These are phyloP conservation scores for Lepidurus couesii DNA, from an alignment of 1,140 invertebrate genomes.

Conservation along the genomic window DNA sequence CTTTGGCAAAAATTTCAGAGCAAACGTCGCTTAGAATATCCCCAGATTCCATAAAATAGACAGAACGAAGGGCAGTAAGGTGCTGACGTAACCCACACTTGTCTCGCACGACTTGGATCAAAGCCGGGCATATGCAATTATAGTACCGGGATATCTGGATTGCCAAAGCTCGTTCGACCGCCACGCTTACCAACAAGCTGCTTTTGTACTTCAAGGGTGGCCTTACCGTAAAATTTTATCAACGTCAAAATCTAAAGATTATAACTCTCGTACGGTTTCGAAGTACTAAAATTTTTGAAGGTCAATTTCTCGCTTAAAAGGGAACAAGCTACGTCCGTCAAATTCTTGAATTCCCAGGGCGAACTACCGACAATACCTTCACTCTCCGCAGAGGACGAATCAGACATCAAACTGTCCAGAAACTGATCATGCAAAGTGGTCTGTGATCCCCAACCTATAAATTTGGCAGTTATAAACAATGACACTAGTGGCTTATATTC, in stretches of 20 bases:
- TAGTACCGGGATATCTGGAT: background rate
- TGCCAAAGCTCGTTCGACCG: background rate
- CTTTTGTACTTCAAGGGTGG: background rate
- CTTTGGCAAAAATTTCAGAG: constrained; percentile 53
- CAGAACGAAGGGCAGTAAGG: constrained; percentile 48
- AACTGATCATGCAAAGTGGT: background rate
- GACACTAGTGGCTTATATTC: background rate
- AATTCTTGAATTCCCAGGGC: background rate
- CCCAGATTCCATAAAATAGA: constrained; percentile 58
- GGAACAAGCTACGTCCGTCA: background rate
- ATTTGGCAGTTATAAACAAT: background rate
- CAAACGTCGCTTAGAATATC: constrained; percentile 59
- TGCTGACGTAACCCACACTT: constrained; percentile 51
- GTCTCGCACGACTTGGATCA: constrained; percentile 34
- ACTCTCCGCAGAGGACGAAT: background rate
- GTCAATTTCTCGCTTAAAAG: background rate
- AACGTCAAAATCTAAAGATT: background rate
- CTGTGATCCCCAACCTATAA: background rate
- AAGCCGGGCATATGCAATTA: background rate
- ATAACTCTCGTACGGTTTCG: background rate
- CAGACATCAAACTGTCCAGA: background rate
- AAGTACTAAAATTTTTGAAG: background rate
- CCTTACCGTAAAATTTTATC: background rate
- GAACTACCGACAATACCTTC: background rate
- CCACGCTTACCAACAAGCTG: background rate